Base-by-base conservation (phyloP, 2,113 vertebrate genomes). In the Macaca mulatta region DNA sequence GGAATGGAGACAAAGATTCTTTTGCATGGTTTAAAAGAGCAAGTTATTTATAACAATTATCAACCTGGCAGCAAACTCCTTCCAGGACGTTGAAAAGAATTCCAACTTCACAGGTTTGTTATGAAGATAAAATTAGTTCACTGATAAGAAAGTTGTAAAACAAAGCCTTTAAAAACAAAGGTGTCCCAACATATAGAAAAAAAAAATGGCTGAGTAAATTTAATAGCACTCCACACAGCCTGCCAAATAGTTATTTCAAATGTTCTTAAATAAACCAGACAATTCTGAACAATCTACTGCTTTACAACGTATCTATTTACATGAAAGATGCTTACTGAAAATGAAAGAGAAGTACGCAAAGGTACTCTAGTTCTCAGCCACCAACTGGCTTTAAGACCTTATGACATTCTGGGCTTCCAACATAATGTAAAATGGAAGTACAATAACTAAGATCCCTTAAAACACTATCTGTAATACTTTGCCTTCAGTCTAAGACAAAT, bases 251-350 rank as follows among this genome's bases (percentile, higher is more conserved):
- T 80, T 43, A 80, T 72, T 86, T 89, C 77, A 80, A 95, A 91
- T 40, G 52, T 79, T 79, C 91, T 91, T 93, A 89, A 97, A 95
- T 91, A 95, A 87, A 95, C n/a, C 40, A 78, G 72, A 78, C 69
- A 96, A 85, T 91, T 64, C 38, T 83, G 77, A 90, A 83, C 45
- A 93, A 67, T 79, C 38, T 67, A 80, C 69, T 61, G 30, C 59
- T 95, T 81, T 85, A 93, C 93, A 97, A 93, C n/a, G 4, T 77
- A 85, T 79, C 80, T 85, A 17, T 27, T 27, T 89, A 89, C 67
- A n/a, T 32, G 32, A 94, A 96, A 97, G 12, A 64, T 84, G 48
- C 72, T 69, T 70, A 32, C 35, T 90, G 64, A 85, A 95, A 95
- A 57, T 75, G 22, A 86, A 90, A 32, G 43, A 85, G 69, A 1